These are phyloP conservation scores for Littorina saxatilis DNA, from an alignment of 1,140 invertebrate species.

Conservation along the genomic window DNA sequence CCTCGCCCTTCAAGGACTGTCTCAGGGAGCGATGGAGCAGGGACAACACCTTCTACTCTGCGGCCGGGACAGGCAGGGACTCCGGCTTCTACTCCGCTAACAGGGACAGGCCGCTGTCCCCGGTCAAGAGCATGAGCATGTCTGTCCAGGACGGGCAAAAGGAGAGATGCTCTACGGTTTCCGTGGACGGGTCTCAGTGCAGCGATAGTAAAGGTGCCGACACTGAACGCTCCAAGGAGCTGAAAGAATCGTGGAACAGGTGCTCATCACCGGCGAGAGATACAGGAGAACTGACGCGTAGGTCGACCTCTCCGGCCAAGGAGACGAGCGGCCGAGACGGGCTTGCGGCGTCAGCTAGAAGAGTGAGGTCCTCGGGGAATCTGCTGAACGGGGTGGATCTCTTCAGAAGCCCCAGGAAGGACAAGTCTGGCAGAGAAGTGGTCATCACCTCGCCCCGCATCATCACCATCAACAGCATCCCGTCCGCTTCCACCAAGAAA, in stretches of 20 bases:
- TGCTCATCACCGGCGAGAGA: not conserved
- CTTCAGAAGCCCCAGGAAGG: not conserved
- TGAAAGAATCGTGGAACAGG: not conserved
- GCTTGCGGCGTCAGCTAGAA: not conserved
- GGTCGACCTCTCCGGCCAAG: not conserved
- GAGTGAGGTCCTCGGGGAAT: not conserved
- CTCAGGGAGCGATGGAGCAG: slow-evolving; percentile 12
- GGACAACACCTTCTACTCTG: not conserved
- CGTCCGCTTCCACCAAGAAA: not conserved
- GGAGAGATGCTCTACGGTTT: not conserved
- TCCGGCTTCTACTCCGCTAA: too few relatives aligned
- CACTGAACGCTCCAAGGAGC: not conserved
- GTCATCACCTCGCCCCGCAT: not conserved
- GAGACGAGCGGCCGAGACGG: not conserved
- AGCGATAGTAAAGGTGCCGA: not conserved
- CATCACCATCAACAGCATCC: slow-evolving; percentile 26
- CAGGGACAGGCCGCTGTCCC: not conserved
- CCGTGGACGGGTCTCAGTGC: not conserved
- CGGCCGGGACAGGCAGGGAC: not conserved
- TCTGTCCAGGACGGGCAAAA: not conserved
- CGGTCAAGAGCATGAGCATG: not conserved
- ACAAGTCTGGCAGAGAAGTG: not conserved
- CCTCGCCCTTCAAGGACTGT: slow-evolving; percentile 6
- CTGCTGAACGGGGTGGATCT: not conserved
- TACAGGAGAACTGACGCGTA: not conserved